Evolutionary conservation across 2,797 vertebrate species (phyloP).

Genomic region (Spinus olivaceus): DNA sequence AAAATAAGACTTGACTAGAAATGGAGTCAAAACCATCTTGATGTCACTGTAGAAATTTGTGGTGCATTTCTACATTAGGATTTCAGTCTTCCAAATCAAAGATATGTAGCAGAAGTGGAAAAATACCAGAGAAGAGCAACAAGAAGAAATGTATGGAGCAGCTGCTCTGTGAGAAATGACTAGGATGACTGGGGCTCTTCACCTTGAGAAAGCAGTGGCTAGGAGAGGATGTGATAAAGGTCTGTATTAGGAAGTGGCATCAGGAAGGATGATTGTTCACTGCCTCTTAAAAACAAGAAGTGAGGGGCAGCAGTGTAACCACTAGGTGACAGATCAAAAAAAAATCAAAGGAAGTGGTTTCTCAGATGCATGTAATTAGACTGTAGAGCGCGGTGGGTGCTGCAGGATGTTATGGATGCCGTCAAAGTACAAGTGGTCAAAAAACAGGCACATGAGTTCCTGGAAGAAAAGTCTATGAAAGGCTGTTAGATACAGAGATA

Average conservation of each 20-base stretch:
- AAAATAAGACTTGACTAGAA: neutral
- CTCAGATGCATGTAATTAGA: neutral
- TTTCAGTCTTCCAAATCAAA: neutral
- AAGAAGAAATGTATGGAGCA: neutral
- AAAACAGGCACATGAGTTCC: neutral
- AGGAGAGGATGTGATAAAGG: neutral
- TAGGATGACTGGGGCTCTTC: neutral
- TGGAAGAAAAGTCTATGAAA: neutral
- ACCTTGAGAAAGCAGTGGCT: neutral
- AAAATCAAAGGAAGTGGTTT: conserved; percentile 52
- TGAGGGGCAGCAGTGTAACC: conserved; percentile 3
- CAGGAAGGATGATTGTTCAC: neutral
- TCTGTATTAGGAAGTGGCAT: neutral
- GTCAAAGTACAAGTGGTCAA: neutral
- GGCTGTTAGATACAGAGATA: neutral
- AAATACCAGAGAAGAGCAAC: neutral
- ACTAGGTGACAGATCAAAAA: conserved; percentile 45
- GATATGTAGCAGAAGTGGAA: neutral
- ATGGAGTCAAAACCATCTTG: neutral
- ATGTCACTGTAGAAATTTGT: neutral
- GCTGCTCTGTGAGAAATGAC: neutral
- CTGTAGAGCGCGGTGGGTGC: neutral
- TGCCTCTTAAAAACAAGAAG: conserved; percentile 33
- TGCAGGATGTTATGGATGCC: conserved; percentile 1
- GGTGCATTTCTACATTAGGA: neutral